These are phyloP conservation scores for Drepana arcuata DNA, from an alignment of 1,140 invertebrate species.

Conservation along the genomic window DNA sequence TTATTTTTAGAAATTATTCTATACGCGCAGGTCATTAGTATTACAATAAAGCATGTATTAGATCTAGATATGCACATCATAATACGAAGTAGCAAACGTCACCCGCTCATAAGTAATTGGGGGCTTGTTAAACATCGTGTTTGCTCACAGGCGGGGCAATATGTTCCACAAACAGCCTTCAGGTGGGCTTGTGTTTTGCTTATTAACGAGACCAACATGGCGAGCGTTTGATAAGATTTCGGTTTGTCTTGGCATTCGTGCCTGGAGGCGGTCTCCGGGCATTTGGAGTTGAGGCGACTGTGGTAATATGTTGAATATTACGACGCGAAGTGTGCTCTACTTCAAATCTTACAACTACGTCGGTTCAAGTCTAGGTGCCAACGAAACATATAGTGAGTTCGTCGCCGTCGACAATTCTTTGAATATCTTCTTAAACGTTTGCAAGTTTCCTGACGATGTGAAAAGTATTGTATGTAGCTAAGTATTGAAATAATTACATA, in stretches of 20 bases:
- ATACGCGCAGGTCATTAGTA: too few species aligned
- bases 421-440: too few species aligned
- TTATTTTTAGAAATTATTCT: too few species aligned
- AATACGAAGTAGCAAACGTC: too few species aligned
- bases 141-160: conserved; percentile 43
- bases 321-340: conserved; percentile 36
- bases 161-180: conserved; percentile 56
- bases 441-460: too few species aligned
- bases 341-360: neutral
- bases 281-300: conserved; percentile 53
- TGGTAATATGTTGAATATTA: conserved; percentile 2
- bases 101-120: conserved; percentile 31
- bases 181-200: conserved; percentile 63
- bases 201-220: conserved; percentile 64
- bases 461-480: too few species aligned
- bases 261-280: conserved; percentile 52
- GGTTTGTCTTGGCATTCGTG: conserved; percentile 67
- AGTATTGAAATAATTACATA: too few species aligned
- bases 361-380: too few species aligned
- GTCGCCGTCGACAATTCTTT: too few species aligned
- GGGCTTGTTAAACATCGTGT: conserved; percentile 21
- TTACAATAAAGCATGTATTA: too few species aligned
- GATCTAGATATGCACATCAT: too few species aligned
- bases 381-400: too few species aligned
- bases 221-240: conserved; percentile 63